Evolutionary conservation across 2,113 vertebrate genomes (phyloP).

Genomic region (Cololabis saira): DNA sequence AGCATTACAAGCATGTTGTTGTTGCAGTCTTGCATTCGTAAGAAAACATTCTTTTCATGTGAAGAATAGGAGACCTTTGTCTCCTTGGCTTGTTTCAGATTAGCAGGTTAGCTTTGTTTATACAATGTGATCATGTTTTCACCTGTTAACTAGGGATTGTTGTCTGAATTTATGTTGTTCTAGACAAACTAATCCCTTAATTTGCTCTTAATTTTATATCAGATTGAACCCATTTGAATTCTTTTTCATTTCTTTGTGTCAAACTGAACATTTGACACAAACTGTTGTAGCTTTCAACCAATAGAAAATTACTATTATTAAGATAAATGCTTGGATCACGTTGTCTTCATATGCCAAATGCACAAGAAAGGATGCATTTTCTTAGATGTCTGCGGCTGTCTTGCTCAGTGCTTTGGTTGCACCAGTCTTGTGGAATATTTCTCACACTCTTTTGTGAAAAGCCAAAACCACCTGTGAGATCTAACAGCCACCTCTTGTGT

Average conservation of each 20-base stretch:
- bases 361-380: too few relatives aligned
- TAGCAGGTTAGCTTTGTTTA: slow-evolving; percentile 15
- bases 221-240: too few relatives aligned
- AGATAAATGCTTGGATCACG: too few relatives aligned
- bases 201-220: too few relatives aligned
- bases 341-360: too few relatives aligned
- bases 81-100: slow-evolving; percentile 23
- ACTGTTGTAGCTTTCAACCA: too few relatives aligned
- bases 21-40: background rate
- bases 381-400: background rate
- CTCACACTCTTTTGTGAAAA: slow-evolving; percentile 59
- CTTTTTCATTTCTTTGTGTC: too few relatives aligned
- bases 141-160: slow-evolving; percentile 11
- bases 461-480: slow-evolving; percentile 58
- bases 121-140: slow-evolving; percentile 17
- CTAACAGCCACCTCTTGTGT: slow-evolving; percentile 43
- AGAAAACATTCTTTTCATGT: background rate
- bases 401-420: slow-evolving; percentile 10
- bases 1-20: slow-evolving; percentile 2
- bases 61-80: slow-evolving; percentile 17
- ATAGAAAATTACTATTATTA: too few relatives aligned
- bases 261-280: too few relatives aligned
- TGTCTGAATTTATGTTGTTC: slow-evolving; percentile 6
- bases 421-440: slow-evolving; percentile 39
- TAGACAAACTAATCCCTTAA: background rate